Evolutionary conservation across 37 sponge, comb jelly and placozoan species (phyloP).

Genomic region (Cliona cf. orientalis): DNA sequence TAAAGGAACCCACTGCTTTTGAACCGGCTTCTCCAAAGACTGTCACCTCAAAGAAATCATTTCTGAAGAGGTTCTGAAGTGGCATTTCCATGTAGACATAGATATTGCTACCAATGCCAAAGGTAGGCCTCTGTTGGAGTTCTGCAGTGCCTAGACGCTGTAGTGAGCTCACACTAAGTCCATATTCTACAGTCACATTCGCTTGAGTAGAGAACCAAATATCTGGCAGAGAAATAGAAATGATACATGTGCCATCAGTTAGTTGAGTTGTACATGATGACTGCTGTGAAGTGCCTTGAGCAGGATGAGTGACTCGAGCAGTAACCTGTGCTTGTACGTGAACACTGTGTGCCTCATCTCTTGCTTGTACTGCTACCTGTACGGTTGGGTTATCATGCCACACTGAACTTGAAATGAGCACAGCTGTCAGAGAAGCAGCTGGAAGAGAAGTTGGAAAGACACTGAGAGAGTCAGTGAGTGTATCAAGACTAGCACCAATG

Average conservation of each 20-base stretch:
- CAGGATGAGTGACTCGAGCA: conserved; percentile 12
- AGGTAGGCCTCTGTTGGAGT: conserved; percentile 11
- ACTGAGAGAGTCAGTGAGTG: background rate
- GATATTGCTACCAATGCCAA: background rate
- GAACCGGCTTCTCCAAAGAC: conserved; percentile 43
- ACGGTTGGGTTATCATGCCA: conserved; percentile 52
- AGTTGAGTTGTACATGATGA: background rate
- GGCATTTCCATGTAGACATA: conserved; percentile 59
- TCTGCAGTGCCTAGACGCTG: conserved; percentile 8
- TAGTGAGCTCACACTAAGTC: background rate
- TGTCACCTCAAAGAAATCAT: conserved; percentile 22
- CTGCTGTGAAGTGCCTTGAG: background rate
- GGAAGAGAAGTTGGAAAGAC: background rate
- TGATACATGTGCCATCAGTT: conserved; percentile 46
- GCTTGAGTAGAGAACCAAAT: conserved; percentile 36
- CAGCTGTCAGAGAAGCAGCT: conserved; percentile 18
- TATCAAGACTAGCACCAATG: conserved; percentile 39
- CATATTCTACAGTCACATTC: conserved; percentile 11
- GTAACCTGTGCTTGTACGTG: conserved; percentile 22
- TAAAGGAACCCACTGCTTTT: conserved; percentile 38
- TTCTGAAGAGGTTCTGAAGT: conserved; percentile 14
- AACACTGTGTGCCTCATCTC: conserved; percentile 47
- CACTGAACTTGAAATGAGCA: conserved; percentile 38
- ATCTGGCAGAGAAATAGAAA: conserved; percentile 36
- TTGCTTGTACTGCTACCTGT: conserved; percentile 64